These are phyloP conservation scores for Calephelis nemesis DNA, from an alignment of 1,140 invertebrate genomes.

Conservation along the genomic window DNA sequence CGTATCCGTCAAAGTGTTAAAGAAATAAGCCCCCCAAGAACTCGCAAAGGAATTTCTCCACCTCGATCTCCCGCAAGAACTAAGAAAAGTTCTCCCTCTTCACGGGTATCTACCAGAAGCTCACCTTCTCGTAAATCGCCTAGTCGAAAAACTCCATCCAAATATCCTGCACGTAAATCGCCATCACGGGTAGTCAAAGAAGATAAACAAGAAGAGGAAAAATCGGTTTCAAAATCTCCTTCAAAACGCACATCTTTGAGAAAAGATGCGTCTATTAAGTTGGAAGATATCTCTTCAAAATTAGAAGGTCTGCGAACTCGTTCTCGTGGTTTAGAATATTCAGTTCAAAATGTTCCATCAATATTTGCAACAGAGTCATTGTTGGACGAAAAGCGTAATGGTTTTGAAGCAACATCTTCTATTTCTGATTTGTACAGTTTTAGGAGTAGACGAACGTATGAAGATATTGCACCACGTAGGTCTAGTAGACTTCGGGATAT, in stretches of 20 bases:
- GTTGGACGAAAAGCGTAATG: conserved; percentile 51
- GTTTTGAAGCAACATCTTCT: conserved; percentile 41
- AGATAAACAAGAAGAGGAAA: conserved; percentile 31
- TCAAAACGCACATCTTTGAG: conserved; percentile 53
- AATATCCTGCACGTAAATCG: conserved; percentile 57
- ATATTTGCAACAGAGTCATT: conserved; percentile 34
- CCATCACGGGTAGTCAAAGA: conserved; percentile 61
- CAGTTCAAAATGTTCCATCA: conserved; percentile 49
- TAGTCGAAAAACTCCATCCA: conserved; percentile 45
- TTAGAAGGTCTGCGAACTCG: conserved; percentile 49
- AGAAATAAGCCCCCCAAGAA: conserved; percentile 53
- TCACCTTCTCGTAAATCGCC: conserved; percentile 57
- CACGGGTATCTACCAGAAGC: conserved; percentile 45
- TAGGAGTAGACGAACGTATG: conserved; percentile 46
- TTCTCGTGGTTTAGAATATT: conserved; percentile 58
- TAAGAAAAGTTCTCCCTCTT: conserved; percentile 56
- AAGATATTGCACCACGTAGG: conserved; percentile 47
- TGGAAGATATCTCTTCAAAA: conserved; percentile 47
- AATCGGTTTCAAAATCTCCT: conserved; percentile 48
- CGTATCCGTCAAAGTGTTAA: conserved; percentile 51
- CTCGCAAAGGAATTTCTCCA: conserved; percentile 63
- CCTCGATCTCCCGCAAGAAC: conserved; percentile 65
- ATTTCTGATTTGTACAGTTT: conserved; percentile 47
- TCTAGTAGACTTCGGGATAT: conserved; percentile 56
- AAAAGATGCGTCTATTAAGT: conserved; percentile 42